phyloP scores from a whole-genome alignment of 1,140 invertebrate species.

The Eciton burchellii region DNA sequence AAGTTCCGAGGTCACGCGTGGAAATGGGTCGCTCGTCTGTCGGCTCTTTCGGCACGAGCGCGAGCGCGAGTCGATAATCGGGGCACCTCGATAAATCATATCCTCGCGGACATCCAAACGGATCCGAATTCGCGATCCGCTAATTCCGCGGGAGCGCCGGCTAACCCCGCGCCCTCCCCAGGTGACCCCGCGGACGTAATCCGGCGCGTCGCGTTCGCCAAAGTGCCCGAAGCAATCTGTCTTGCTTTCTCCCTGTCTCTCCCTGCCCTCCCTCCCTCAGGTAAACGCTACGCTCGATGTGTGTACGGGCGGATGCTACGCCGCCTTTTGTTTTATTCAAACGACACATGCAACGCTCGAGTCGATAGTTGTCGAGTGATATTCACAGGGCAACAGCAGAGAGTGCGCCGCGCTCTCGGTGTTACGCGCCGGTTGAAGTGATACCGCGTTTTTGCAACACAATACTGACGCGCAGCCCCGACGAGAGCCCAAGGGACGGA shows the following conservation, averaged over 20 bases:
- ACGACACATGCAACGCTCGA: conserved; percentile 41
- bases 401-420: not conserved
- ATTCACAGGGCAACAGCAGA: conserved; percentile 19
- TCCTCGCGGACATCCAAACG: not conserved
- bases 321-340: conserved; percentile 47
- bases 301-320: not conserved
- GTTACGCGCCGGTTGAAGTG: conserved; percentile 2
- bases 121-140: not conserved
- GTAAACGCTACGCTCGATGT: conserved; percentile 29
- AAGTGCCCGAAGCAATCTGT: not conserved
- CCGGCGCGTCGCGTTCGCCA: not conserved
- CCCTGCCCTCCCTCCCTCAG: too few species aligned
- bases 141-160: not conserved
- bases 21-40: conserved; percentile 34
- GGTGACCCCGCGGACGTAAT: too few species aligned
- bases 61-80: not conserved
- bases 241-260: too few species aligned
- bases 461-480: conserved; percentile 30
- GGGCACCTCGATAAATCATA: not conserved
- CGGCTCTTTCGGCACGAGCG: not conserved
- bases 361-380: conserved; percentile 30
- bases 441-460: conserved; percentile 48
- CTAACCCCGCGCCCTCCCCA: too few species aligned
- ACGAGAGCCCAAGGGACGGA: conserved; percentile 26
- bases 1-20: conserved; percentile 5